phyloP scores from a whole-genome alignment of 2,113 vertebrate genomes.

The Rattus rattus region DNA sequence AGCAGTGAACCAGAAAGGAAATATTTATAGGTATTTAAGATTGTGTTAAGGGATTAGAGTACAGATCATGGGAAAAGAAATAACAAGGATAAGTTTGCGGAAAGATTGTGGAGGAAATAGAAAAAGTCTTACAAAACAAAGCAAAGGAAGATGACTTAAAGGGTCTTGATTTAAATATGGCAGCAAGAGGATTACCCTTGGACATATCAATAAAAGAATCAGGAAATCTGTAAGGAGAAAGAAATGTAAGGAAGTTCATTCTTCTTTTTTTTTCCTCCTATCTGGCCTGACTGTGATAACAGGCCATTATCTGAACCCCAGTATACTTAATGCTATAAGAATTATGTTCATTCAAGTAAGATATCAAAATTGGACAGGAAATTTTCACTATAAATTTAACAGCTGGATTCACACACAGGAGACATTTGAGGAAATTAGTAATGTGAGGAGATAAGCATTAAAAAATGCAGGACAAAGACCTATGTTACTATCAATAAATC shows the following conservation, averaged over 20 bases:
- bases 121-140: slow-evolving; percentile 52
- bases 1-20: slow-evolving; percentile 6
- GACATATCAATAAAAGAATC: slow-evolving; percentile 21
- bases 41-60: slow-evolving; percentile 45
- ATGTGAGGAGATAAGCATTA: neutral
- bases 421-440: neutral
- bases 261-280: neutral
- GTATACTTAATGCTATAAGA: neutral
- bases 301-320: neutral
- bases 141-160: slow-evolving; percentile 32
- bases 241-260: neutral
- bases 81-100: slow-evolving; percentile 8
- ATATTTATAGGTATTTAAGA: slow-evolving; percentile 61
- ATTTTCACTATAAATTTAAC: neutral
- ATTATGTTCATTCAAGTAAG: neutral
- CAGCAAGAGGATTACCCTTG: neutral
- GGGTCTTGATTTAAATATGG: slow-evolving; percentile 41
- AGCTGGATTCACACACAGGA: neutral
- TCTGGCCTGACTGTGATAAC: neutral
- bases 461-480: neutral
- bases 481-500: neutral
- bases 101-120: slow-evolving; percentile 6
- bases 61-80: neutral
- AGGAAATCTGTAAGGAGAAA: slow-evolving; percentile 46
- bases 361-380: neutral